These are phyloP conservation scores for Lethenteron camtschaticum DNA, from an alignment of 2,113 vertebrate genomes.

Conservation along the genomic window DNA sequence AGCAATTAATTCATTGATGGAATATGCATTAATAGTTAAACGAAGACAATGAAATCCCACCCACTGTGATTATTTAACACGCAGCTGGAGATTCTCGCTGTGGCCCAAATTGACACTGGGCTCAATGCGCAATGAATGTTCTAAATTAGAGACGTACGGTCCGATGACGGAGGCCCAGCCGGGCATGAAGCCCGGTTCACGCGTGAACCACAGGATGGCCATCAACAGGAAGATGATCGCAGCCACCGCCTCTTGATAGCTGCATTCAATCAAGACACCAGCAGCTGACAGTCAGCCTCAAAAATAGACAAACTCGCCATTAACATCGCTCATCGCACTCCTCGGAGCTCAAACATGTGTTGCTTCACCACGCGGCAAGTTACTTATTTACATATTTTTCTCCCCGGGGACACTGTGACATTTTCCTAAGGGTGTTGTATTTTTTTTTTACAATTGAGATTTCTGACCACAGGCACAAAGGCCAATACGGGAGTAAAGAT, in stretches of 20 bases:
- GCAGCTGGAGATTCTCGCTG: neutral
- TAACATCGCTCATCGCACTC: no score
- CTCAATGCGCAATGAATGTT: neutral
- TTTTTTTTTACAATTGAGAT: no score
- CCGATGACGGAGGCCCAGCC: slow-evolving; percentile 51
- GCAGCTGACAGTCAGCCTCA: no score
- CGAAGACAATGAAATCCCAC: slow-evolving; percentile 11
- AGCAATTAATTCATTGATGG: neutral
- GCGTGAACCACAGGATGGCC: slow-evolving; percentile 63
- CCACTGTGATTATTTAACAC: neutral
- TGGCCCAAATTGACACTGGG: neutral
- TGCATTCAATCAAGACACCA: no score
- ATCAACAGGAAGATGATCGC: slow-evolving; percentile 31
- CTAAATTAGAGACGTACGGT: slow-evolving; percentile 25
- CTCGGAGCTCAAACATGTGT: no score
- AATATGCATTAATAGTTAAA: neutral
- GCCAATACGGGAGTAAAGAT: no score
- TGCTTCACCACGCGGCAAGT: no score
- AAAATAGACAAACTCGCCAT: no score
- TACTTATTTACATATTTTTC: no score
- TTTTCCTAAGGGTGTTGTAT: no score
- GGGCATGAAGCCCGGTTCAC: slow-evolving; percentile 55
- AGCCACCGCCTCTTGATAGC: slow-evolving; percentile 23
- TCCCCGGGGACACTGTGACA: no score
- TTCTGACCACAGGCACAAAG: no score